Conservation (phyloP, 2,888 invertebrate species). For the Polyommatus icarus region DNA sequence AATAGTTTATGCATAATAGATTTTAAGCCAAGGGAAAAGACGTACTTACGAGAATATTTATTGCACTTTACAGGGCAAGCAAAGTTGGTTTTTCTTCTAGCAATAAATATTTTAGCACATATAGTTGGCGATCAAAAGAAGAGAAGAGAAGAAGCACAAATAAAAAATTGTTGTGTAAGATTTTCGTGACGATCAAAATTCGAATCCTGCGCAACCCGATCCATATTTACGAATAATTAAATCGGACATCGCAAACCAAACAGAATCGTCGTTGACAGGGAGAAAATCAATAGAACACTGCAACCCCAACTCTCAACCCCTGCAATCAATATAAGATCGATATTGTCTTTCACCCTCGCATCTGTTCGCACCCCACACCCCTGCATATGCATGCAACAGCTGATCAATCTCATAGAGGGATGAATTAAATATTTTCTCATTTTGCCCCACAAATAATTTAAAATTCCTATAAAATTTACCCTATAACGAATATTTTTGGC, state of each 20-base stretch:
- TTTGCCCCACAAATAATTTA: background rate
- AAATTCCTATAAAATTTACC: background rate
- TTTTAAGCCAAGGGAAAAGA: too few species aligned
- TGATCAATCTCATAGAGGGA: conserved; percentile 19
- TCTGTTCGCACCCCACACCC: conserved; percentile 54
- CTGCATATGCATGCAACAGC: conserved; percentile 31
- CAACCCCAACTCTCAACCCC: conserved; percentile 49
- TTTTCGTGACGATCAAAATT: background rate
- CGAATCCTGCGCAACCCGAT: background rate
- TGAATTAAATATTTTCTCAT: background rate
- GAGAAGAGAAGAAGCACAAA: too few species aligned
- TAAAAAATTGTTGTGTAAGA: background rate
- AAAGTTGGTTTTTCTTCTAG: too few species aligned
- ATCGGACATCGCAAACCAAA: conserved; percentile 6
- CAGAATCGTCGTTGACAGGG: conserved; percentile 4
- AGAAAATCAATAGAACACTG: conserved; percentile 36
- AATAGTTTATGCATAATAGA: too few species aligned
- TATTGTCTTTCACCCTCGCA: conserved; percentile 70
- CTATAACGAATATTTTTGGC: background rate
- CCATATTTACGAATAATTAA: background rate
- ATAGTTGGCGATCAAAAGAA: too few species aligned
- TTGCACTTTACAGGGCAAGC: too few species aligned
- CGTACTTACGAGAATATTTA: too few species aligned
- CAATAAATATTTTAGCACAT: too few species aligned
- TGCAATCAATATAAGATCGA: conserved; percentile 66